These are phyloP conservation scores for Protosalanx chinensis DNA, from an alignment of 2,797 vertebrate genomes.

Conservation along the genomic window DNA sequence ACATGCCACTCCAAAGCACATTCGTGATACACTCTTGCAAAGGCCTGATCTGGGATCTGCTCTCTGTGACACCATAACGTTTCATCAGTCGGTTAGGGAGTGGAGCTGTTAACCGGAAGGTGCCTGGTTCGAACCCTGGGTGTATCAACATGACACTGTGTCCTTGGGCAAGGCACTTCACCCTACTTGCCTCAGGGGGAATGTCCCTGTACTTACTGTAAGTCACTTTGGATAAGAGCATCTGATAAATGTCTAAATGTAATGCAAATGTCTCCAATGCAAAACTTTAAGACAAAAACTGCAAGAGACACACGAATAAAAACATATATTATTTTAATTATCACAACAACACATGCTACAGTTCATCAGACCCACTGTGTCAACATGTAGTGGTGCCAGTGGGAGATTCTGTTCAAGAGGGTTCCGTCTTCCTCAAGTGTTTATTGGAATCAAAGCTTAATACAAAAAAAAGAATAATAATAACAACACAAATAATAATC, in stretches of 20 bases:
- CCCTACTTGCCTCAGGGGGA: too few species aligned
- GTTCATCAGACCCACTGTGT: slow-evolving; percentile 44
- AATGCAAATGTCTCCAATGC: too few species aligned
- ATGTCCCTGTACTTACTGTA: too few species aligned
- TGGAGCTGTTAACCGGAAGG: too few species aligned
- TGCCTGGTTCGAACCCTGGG: too few species aligned
- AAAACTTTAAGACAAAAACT: background rate
- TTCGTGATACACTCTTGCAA: background rate
- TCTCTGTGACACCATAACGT: background rate
- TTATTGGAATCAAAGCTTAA: background rate
- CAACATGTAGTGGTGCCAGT: slow-evolving; percentile 22
- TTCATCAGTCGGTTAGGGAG: background rate
- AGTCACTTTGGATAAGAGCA: too few species aligned
- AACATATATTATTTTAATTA: slow-evolving; percentile 59
- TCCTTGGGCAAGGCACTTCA: too few species aligned
- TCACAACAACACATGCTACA: slow-evolving; percentile 64
- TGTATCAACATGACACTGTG: too few species aligned
- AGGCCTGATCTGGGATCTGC: background rate
- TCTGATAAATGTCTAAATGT: too few species aligned
- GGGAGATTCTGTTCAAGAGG: slow-evolving; percentile 22
- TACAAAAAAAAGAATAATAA: slow-evolving; percentile 29
- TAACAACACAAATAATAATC: too few species aligned
- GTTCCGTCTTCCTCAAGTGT: background rate
- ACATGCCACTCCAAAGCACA: slow-evolving; percentile 6
- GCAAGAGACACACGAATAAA: slow-evolving; percentile 30